phyloP scores from a whole-genome alignment of 2,888 invertebrate species.

The Sesia apiformis region DNA sequence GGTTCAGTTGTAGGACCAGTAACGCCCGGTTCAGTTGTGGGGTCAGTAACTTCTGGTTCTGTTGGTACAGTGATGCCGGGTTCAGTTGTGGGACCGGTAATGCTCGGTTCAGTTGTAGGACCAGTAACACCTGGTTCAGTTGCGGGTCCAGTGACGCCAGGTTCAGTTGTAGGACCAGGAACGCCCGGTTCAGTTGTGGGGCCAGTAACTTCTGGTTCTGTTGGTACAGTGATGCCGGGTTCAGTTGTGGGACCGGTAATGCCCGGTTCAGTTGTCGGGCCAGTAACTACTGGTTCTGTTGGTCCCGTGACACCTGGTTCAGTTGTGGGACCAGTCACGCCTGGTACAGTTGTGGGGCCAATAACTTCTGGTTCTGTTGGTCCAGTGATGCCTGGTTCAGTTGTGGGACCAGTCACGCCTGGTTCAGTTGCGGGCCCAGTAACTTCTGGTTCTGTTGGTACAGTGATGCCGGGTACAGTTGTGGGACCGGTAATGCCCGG shows the following conservation, averaged over 20 bases:
- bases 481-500: not conserved
- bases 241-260: slow-evolving; percentile 1
- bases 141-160: not conserved
- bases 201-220: not conserved
- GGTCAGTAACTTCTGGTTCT: no score
- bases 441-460: not conserved
- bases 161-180: not conserved
- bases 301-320: not conserved
- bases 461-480: not conserved
- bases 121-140: not conserved
- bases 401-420: not conserved
- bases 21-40: not conserved
- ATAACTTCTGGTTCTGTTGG: not conserved
- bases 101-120: not conserved
- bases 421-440: not conserved
- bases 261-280: not conserved
- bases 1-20: slow-evolving; percentile 1
- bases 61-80: slow-evolving; percentile 1
- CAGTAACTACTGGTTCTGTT: not conserved
- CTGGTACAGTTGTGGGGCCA: not conserved
- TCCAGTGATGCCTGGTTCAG: not conserved
- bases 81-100: not conserved
- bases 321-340: not conserved
- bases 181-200: not conserved
- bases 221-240: slow-evolving; percentile 2